Base-by-base conservation (phyloP, 2,888 invertebrate genomes). In the Tachina fera region DNA sequence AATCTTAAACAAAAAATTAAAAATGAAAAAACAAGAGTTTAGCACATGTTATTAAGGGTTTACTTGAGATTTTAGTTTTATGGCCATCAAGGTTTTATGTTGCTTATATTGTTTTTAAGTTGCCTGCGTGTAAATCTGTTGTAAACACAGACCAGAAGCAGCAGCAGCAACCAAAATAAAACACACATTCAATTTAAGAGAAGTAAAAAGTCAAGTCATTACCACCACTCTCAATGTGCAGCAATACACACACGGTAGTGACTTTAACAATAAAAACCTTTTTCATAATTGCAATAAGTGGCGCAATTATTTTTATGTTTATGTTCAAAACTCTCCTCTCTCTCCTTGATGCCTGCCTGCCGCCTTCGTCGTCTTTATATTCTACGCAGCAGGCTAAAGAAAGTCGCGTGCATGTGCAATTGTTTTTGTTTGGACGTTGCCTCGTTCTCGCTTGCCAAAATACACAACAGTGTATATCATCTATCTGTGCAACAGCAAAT, bases 301-400 rank as follows among this genome's bases (percentile, higher is more conserved):
- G 86, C 68, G 86, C 79, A 86, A 86, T 86, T 86, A 86, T 72
- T 71, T 80, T 71, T 83, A 83, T 61, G 83, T 86, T 82, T 80
- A 76, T 83, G 61, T 71, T 76, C 11, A 39, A 16, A 14, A 41
- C 4, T 16, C 2, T 43, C 22, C 10, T n/a, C n/a, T n/a, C 53
- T 43, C n/a, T 11, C 19, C 14, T 16, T 11, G 4, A 22, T n/a
- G n/a, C 41, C 41, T 43, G 1, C 43, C 9, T n/a, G 22, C 41
- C 22, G 1, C 43, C 9, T n/a, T 11, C 11, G 8, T 9, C 19
- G 5, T 8, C 19, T 0, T 3, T 9, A 9, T n/a, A 3, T 43
- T 16, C n/a, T 0, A 4, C 0, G 14, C 43, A 22, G 13, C 56
- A 65, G 67, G 22, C 53, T 22, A 2, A 71, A 78, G 83, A 78